Evolutionary conservation across 2,113 vertebrate genomes (phyloP), one percentile per base, ranked within the genome.

Genomic region (Cyphomyrus discorhynchus): DNA sequence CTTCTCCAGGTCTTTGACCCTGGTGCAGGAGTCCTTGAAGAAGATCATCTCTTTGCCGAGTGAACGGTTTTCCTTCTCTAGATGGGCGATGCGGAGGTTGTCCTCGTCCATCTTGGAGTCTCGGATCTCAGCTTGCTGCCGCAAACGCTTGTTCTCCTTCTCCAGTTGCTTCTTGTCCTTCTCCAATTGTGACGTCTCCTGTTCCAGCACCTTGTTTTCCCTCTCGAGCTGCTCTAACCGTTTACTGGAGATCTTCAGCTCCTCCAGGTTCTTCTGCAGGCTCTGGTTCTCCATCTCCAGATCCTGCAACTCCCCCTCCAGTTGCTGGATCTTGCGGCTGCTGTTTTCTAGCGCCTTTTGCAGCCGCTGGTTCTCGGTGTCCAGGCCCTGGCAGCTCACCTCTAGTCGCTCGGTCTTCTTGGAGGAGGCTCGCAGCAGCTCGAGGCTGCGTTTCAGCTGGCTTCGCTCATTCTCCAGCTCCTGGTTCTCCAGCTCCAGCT

Each of bases 121-220:
- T 74, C 97, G 97, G 94, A 99, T 97, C 95, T 99, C 98, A 3
- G 97, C 97, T 93, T 99, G 98, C 80, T 99, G 98, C 80, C 97
- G 94, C 89, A 99, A 96, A 39, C 98, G 96, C 92, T 98, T 99
- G 88, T 99, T 99, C 94, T 99, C 98, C 89, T 99, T 99, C 92
- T 99, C 98, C 77, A 99, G 95, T 70, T 97, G 97, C 39, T 99
- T 99, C 94, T 99, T 99, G 95, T 99, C 98, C 91, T 98, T 99
- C 94, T 99, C 98, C 53, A 99, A 92, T 92, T 98, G 98, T 24
- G 97, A 97, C 90, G 96, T 98, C 92, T 99, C 98, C 91, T 98
- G 97, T 91, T 99, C 98, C 92, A 99, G 94, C 83, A 96, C 93
- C 92, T 97, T 97, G 92, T 97, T 98, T 95, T 99, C 98, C 92